phyloP scores from a whole-genome alignment of 1,140 invertebrate species.

The Holcopasites calliopsidis region DNA sequence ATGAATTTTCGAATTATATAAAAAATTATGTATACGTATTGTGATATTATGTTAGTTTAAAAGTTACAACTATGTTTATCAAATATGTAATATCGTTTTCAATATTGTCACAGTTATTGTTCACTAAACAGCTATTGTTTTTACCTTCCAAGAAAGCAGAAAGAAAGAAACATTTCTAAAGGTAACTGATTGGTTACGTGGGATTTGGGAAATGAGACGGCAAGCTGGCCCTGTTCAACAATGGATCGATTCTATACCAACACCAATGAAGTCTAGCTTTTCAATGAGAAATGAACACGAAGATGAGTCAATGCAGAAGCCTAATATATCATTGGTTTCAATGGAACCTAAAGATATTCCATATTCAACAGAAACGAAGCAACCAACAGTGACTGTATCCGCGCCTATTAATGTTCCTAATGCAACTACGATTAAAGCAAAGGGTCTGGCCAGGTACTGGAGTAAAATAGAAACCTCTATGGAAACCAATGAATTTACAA shows the following conservation, averaged over 20 bases:
- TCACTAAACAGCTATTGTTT: neutral
- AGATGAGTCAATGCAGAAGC: neutral
- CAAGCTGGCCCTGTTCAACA: conserved; percentile 75
- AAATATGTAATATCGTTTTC: too few relatives aligned
- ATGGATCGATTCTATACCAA: conserved; percentile 79
- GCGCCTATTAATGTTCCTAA: conserved; percentile 71
- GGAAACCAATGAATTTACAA: neutral
- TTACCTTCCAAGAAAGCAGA: conserved; percentile 68
- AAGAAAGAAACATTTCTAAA: conserved; percentile 73
- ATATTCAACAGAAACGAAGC: conserved; percentile 40
- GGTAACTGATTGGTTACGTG: conserved; percentile 74
- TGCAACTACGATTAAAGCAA: conserved; percentile 66
- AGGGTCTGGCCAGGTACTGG: conserved; percentile 64
- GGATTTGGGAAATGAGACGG: conserved; percentile 78
- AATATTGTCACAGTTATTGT: neutral
- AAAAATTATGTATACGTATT: neutral
- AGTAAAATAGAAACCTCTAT: neutral
- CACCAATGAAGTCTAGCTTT: conserved; percentile 58
- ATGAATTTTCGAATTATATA: neutral
- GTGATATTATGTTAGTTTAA: neutral
- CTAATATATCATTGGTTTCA: neutral
- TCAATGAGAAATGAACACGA: conserved; percentile 23
- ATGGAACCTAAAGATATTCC: conserved; percentile 57
- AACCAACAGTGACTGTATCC: conserved; percentile 74
- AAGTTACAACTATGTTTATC: neutral